Base-by-base conservation (phyloP, 2,113 vertebrate species). In the Boulengeromyrus knoepffleri region DNA sequence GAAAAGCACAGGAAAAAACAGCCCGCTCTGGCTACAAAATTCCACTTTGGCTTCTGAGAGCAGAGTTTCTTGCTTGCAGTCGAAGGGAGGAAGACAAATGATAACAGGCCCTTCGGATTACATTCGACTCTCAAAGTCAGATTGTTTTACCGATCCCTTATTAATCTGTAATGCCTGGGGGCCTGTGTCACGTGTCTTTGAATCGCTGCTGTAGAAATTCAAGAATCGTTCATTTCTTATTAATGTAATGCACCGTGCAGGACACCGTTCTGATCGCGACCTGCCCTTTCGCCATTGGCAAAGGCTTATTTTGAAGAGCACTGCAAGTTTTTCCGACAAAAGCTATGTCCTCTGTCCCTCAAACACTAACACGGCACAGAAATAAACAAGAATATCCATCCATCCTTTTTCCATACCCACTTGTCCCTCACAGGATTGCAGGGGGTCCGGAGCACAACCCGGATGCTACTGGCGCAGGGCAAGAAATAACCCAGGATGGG, bases 141-240 rank as follows among this genome's bases (percentile, higher is more conserved):
- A 89, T 66, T 85, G 89, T 85, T 88, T 88, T 85, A 42, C 80
- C 42, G 24, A 45, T 13, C 31, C 77, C 39, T 58, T 89, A 85
- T 84, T 89, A 89, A 85, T 85, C 89, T 89, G 49, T 58, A 85
- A 85, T 85, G 80, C 89, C n/a, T 50, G 8, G 52, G 52, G 74
- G 50, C 56, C 27, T 45, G 39, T 24, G 66, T 89, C 39, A 50
- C 31, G 39, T 86, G 52, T 42, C 9, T 62, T 56, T 90, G 89
- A 31, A 87, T 87, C 31, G 19, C 39, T 80, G 10, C 89, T 50
- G 47, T 42, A 49, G 62, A 87, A 86, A 87, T 90, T 50, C 58
- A 90, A 89, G 88, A 58, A 45, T 85, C 80, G 13, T 89, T 89
- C 88, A 89, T 90, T 80, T 90, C 66, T 31, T 88, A 88, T 88